Evolutionary conservation across 2,888 invertebrate genomes (phyloP), one percentile per base, ranked within the genome.

Genomic region (Arctia plantaginis): DNA sequence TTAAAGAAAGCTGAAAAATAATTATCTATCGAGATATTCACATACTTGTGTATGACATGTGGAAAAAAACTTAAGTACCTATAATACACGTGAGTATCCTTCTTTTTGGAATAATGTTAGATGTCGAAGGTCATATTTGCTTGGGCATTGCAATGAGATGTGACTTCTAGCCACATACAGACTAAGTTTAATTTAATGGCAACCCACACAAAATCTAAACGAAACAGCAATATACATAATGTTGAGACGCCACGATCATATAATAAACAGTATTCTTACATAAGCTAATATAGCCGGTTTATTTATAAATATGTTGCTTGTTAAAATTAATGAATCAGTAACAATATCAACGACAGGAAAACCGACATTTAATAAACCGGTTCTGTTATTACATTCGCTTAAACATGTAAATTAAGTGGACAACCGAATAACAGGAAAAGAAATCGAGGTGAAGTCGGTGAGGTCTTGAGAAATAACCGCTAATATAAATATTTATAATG

Each of bases 351-450:
- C 69, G 82, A 70, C 78, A 85, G 86, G 85, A 88, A 89, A 87
- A 89, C 82, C 76, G 73, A 82, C 76, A 79, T 82, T 74, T 75
- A 78, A 73, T 78, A 84, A 87, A 88, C 86, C 79, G 77, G 86
- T 88, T 85, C 27, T 64, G 64, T 80, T 83, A 83, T 81, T 83
- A 83, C 80, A 80, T 83, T 84, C 66, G 82, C 71, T 83, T 79
- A 74, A 81, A 81, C 72, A 86, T 87, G 80, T 77, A 83, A 86
- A 86, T 87, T 73, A 81, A 83, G 74, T 80, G 76, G 77, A 77
- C 77, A 77, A 51, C 80, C 84, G 82, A 89, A 86, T 81, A 90
- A 89, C 90, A 91, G 91, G 91, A 90, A 91, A 90, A 88, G 86
- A 88, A 88, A 90, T 88, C 87, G 85, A 86, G 83, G 85, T 85